phyloP scores from a whole-genome alignment of 2,797 vertebrate species.

The Betta splendens region DNA sequence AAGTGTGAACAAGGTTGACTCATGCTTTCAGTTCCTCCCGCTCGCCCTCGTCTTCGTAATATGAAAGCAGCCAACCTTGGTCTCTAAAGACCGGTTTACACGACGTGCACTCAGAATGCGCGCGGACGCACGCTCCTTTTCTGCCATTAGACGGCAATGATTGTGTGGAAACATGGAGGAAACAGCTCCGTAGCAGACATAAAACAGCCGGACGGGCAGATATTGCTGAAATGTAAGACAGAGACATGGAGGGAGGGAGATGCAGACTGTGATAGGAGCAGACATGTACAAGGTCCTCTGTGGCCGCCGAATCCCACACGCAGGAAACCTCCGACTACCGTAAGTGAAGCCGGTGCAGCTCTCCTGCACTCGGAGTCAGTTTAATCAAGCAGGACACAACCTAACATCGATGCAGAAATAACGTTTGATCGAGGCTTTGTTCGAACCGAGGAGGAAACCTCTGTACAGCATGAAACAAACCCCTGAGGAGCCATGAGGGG shows the following conservation, averaged over 20 bases:
- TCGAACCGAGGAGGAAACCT: no score
- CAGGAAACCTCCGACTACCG: slow-evolving; percentile 35
- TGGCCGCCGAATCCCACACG: slow-evolving; percentile 43
- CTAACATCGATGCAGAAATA: no score
- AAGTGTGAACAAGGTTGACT: slow-evolving; percentile 33
- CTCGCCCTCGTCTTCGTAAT: slow-evolving; percentile 18
- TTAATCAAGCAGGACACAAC: no score
- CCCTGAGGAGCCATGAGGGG: no score
- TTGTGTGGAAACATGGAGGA: slow-evolving; percentile 8
- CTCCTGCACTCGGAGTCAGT: background rate
- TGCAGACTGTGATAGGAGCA: slow-evolving; percentile 61
- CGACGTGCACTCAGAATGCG: slow-evolving; percentile 24
- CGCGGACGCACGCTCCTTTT: background rate
- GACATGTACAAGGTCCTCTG: slow-evolving; percentile 65
- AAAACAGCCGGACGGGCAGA: slow-evolving; percentile 45
- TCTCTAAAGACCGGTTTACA: slow-evolving; percentile 51
- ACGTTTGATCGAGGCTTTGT: no score
- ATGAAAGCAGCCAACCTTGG: slow-evolving; percentile 52
- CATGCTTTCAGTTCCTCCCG: slow-evolving; percentile 46
- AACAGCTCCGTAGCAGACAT: slow-evolving; percentile 17
- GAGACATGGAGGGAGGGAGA: slow-evolving; percentile 34
- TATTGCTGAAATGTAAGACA: slow-evolving; percentile 38
- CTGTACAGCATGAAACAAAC: no score
- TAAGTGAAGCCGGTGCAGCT: slow-evolving; percentile 6
- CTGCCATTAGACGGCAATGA: slow-evolving; percentile 22